Evolutionary conservation across 2,113 vertebrate genomes (phyloP), one percentile per base, ranked within the genome.

Genomic region (Indri indri): DNA sequence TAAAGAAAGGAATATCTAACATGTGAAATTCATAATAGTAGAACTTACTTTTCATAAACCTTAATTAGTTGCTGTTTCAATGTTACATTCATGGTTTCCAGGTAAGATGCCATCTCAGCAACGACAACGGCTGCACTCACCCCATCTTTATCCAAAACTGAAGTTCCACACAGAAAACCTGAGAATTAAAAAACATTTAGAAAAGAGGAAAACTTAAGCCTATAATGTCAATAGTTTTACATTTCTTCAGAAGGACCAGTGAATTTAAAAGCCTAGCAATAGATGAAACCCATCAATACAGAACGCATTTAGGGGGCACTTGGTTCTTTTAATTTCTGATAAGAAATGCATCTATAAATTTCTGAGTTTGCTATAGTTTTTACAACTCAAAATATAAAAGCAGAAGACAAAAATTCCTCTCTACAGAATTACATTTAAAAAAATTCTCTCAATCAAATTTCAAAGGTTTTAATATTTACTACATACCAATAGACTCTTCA

Each of bases 401-500:
- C 52, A 88, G 79, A 88, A 94, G 40, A 90, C 23, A 95, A 92
- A 93, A 82, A 71, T 77, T 80, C 54, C 10, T 94, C 42, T 96
- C 11, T 47, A 37, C 4, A 45, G 27, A 95, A 94, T 90, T 90
- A 79, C 16, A 88, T 68, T 89, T 37, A 11, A 87, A 94, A 94
- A 95, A 76, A 52, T 57, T 32, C 18, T 88, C 52, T 90, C 86
- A 94, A 95, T 82, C 34, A 70, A 91, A 87, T 92, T 83, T 95
- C 25, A 90, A 89, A 97, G n/a, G 65, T 65, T 91, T 96, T 93
- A 92, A 61, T 88, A 93, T 93, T 97, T 80, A 97, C 76, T 80
- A 96, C 98, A 96, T 97, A 99, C 99, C 99, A 79, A 99, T 99
- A 8, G 99, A 99, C 95, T 99, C 99, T 97, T 99, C 99, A 91